A percentile compares a stretch with the other conserved stretches of the same genome.
These are phyloP conservation scores for Epizoanthus scotinus DNA, from an alignment of 92 coral and sea anemone genomes.

Conservation along the genomic window DNA sequence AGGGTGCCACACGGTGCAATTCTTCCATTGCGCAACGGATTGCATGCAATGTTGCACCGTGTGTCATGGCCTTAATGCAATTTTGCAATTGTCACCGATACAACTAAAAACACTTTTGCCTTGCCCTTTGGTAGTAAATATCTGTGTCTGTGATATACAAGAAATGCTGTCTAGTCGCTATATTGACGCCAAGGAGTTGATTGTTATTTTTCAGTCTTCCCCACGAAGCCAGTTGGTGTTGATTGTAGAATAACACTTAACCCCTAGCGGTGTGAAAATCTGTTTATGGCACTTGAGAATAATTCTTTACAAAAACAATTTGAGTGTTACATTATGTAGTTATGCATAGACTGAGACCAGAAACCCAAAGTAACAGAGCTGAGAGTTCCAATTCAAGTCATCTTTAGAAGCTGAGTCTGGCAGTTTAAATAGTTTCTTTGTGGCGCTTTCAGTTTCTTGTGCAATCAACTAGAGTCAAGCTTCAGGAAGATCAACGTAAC, in stretches of 20 bases:
- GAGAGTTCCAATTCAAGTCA: neutral
- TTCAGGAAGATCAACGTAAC: neutral
- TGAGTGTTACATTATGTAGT: neutral
- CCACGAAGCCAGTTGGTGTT: neutral
- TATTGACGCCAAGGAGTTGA: neutral
- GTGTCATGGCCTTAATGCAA: no score
- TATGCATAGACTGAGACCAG: neutral
- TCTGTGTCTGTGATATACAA: no score
- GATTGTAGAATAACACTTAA: neutral
- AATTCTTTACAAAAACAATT: constrained; percentile 21
- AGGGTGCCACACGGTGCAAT: no score
- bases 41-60: no score
- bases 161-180: no score
- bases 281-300: constrained; percentile 11
- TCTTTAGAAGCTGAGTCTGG: no score
- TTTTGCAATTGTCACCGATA: no score
- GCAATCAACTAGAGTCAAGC: neutral
- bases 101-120: no score
- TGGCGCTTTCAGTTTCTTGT: neutral
- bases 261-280: constrained; percentile 12
- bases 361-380: neutral
- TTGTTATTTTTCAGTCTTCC: neutral
- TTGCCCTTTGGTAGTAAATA: no score
- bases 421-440: neutral
- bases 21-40: no score